Evolutionary conservation across 2,888 invertebrate genomes (phyloP), one percentile per base, ranked within the genome.

Genomic region (Agrypnus murinus): DNA sequence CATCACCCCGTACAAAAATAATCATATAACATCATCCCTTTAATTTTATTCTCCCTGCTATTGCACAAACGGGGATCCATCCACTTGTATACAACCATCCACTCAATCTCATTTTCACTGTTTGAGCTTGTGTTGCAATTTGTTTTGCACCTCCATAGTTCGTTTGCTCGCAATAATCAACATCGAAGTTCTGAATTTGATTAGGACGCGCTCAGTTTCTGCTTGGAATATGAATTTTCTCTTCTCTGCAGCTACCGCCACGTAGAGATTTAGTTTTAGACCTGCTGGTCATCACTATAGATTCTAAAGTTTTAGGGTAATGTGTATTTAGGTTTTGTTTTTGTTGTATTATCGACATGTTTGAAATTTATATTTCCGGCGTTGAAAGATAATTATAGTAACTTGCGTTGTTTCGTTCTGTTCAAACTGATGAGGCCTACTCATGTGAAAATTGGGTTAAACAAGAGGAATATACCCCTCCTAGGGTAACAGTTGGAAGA

Each of bases 131-230:
- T 57, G 63, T 38, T 55, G 55, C 55, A 50, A 58, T 66, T 66
- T 66, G 46, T 62, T 71, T 69, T 59, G 36, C 64, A 69, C 64
- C 57, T 40, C 57, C 58, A 65, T 69, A 59, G 58, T 69, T 65
- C 65, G 59, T 59, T 59, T 69, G 36, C 65, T 50, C 50, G 12
- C 65, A 48, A 65, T 69, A 69, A 69, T 69, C 69, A 69, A 59
- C 69, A 55, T 31, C 50, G 50, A 65, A 64, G 50, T 65, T 69
- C 58, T 69, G 46, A 65, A 69, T 69, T 69, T 58, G 69, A 69
- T 69, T 69, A 69, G 58, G 58, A 43, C 36, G 50, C 17, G 43
- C 14, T 25, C 25, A 34, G 36, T 46, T 40, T 62, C 69, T 69
- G 69, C 31, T 31, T 38, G 46, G 69, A 69, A 69, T 69, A 69